Percentiles rank a stretch among this genome's conserved stretches.
Evolutionary conservation across 1,140 invertebrate genomes (phyloP).

Genomic region (Neocloeon triangulifer): DNA sequence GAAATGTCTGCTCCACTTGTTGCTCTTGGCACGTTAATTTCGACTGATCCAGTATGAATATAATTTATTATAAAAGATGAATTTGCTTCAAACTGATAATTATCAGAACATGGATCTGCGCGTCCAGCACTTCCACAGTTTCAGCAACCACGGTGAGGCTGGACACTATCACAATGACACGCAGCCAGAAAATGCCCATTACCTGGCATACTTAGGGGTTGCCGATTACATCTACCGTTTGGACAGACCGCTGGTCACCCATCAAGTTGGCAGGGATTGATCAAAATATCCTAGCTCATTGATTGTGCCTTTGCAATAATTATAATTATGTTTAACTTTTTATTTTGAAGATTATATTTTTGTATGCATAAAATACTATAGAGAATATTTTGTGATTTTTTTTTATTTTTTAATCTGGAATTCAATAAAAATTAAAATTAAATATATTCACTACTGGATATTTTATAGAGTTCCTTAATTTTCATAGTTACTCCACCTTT

Average conservation of each 20-base stretch:
- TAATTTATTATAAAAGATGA: neutral
- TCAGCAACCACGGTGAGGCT: slow-evolving; percentile 63
- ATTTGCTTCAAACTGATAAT: neutral
- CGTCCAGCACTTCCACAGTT: slow-evolving; percentile 88
- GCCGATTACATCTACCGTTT: slow-evolving; percentile 51
- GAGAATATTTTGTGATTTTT: too few species aligned
- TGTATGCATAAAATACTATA: too few species aligned
- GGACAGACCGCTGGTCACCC: slow-evolving; percentile 40
- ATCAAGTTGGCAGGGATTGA: slow-evolving; percentile 30
- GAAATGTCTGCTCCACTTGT: slow-evolving; percentile 70
- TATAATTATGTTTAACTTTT: too few species aligned
- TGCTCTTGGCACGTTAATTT: slow-evolving; percentile 69
- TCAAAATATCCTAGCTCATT: too few species aligned
- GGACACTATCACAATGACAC: slow-evolving; percentile 93
- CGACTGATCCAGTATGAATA: slow-evolving; percentile 51
- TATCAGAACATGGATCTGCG: slow-evolving; percentile 42
- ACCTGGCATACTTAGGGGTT: slow-evolving; percentile 67
- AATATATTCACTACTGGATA: too few species aligned
- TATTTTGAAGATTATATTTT: too few species aligned
- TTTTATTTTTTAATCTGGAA: too few species aligned
- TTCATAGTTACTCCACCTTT: too few species aligned
- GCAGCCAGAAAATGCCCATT: slow-evolving; percentile 61
- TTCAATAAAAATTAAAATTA: too few species aligned
- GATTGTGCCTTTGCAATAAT: too few species aligned
- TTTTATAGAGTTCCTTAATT: too few species aligned